Evolutionary conservation across 1,140 invertebrate genomes (phyloP), one percentile per base, ranked within the genome.

Genomic region (Planococcus citri): DNA sequence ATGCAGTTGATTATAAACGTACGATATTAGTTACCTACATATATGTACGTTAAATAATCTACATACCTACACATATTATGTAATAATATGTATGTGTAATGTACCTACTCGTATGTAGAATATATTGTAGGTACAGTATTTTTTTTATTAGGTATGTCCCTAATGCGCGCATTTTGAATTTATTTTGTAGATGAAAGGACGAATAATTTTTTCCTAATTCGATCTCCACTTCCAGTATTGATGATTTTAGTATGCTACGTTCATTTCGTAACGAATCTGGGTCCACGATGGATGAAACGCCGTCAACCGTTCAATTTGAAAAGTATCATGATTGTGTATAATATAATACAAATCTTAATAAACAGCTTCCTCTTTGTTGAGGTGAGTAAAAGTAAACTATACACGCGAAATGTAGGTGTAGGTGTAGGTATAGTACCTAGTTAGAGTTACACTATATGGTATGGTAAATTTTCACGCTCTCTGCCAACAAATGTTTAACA

Each of bases 301-400:
- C 74, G 81, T 61, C 77, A 83, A 75, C 81, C 88, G 38, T 83
- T 83, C 72, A 76, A 82, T n/a, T 77, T 88, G 17, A 81, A 83
- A 73, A 76, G 73, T 25, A 73, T 83, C 24, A 80, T 87, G 33
- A 76, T 80, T 57, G 75, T 77, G 21, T 89, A 88, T 74, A 88
- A 88, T 75, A 74, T 84, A 22, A 77, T 81, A 73, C 82, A 87
- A 77, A 79, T 83, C 4, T 0, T 88, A 9, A 83, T 86, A 72
- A 88, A 85, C 71, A 73, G 80, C 6, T 88, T 84, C 77, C 76
- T 89, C 60, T 80, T 82, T 10, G 77, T 79, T 21, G 74, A 82
- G 77, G 86, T 87, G 75, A 82, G 78, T 76, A 20, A 14, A 22
- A n/a, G n/a, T n/a, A n/a, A n/a, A n/a, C n/a, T n/a, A n/a, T n/a